Conservation (phyloP, 1,140 invertebrate genomes). For the Delia radicum region DNA sequence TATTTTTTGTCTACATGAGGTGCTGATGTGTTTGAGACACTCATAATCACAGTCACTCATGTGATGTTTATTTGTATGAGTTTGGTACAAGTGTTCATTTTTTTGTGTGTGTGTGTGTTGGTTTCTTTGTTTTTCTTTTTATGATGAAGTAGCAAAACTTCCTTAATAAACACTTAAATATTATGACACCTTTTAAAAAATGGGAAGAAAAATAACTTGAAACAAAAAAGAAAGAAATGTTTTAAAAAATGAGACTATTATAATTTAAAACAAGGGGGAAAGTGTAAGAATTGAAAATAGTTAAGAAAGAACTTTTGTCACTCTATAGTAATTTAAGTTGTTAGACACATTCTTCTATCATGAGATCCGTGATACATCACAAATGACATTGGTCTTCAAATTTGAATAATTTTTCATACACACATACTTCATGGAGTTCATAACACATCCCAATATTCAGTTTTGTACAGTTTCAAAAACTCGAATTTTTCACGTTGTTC, state of each 20-base stretch:
- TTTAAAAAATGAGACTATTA: neutral
- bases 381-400: too few relatives aligned
- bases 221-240: neutral
- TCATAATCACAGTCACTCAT: slow-evolving; percentile 1
- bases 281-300: neutral
- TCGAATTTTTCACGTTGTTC: too few relatives aligned
- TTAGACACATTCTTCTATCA: too few relatives aligned
- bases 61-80: neutral
- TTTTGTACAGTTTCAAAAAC: too few relatives aligned
- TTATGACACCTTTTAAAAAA: neutral
- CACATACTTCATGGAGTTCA: too few relatives aligned
- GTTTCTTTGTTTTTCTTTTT: neutral
- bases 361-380: too few relatives aligned
- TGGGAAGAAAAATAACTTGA: neutral
- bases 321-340: too few relatives aligned
- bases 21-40: neutral
- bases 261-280: neutral
- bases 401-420: too few relatives aligned
- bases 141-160: neutral
- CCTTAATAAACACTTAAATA: neutral
- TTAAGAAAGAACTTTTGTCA: too few relatives aligned
- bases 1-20: neutral
- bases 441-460: too few relatives aligned
- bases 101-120: neutral
- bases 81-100: neutral